Base-by-base conservation (phyloP, 2,888 invertebrate genomes). In the Cantharis nigra region DNA sequence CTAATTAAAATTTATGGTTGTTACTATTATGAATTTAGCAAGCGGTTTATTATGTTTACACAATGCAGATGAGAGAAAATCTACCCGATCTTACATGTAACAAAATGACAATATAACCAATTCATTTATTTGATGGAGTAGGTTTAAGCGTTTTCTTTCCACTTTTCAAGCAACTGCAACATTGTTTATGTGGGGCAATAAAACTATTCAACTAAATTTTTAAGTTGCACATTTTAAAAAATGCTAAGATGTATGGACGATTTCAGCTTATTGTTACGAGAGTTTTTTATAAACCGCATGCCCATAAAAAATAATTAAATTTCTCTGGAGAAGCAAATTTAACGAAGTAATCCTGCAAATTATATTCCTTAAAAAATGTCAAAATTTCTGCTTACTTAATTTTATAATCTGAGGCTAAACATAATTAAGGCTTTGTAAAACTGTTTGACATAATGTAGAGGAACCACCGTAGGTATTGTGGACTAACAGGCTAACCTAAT, bases 401-500 rank as follows among this genome's bases (percentile, higher is more conserved):
- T 49, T 49, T 49, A 49, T 49, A 67, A 67, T 67, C 26, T 67
- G 9, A 20, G n/a, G 20, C 65, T 67, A 23, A 72, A 76, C 69
- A 76, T 78, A 76, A 78, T 78, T 78, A 78, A 63, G 72, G 49
- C 73, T 76, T 72, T 76, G 74, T 78, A 78, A 78, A 78, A 78
- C 78, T 75, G 78, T 76, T 78, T 78, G 78, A 75, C 76, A 76
- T 78, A 78, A 78, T 78, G 75, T 78, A 69, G 78, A 71, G 75
- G 72, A 76, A 74, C 65, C 63, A 76, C 74, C 71, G 70, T 78
- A 78, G 78, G 76, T 76, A 78, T 76, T 78, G 78, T 76, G 74
- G 76, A 70, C 76, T 76, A 78, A 76, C 78, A 76, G 72, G 74
- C 63, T 83, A 83, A 83, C 82, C 82, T 81, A 83, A 84, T 84